Base-by-base conservation (phyloP, 2,797 vertebrate genomes). In the Threskiornis aethiopicus region DNA sequence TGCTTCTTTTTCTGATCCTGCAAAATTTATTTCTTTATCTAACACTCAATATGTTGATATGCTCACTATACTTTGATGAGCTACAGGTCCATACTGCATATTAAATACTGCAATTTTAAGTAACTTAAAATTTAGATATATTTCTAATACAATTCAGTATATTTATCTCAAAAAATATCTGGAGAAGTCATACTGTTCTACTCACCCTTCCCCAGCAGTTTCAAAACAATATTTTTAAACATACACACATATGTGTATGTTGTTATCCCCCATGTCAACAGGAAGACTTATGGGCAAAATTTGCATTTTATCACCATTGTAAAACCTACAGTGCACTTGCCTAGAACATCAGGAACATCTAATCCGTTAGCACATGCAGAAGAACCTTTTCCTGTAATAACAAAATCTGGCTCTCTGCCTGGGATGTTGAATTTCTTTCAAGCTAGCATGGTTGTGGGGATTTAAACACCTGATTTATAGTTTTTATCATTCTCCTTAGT, bases 361-460 rank as follows among this genome's bases (percentile, higher is more conserved):
- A 95, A 94, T 81, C 79, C 17, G 0, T 69, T 46, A 85, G 44
- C 80, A 93, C 66, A 49, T 37, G 78, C 49, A 83, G 55, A 70
- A 89, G 73, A 93, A 92, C 61, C 41, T 73, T 80, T 77, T 82
- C 61, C 76, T 10, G 8, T 72, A 86, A 81, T 47, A 85, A 52
- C 47, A 83, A 75, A 78, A 55, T 55, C 92, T 87, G 78, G 31
- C n/a, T 2, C 11, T 87, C 28, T 93, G 91, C 71, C 92, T 92
- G 58, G 47, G 54, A 92, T 72, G 76, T 16, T 72, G 92, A 91
- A 84, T 87, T 93, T 91, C 69, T 89, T 95, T 96, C 84, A 91
- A 75, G 46, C 25, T n/a, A 85, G 16, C 5, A 10, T 26, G 65
- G 69, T n/a, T 89, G 71, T 55, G 57, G 61, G 65, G 57, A 78